These are phyloP conservation scores for Eubasilissa regina DNA, from an alignment of 1,140 invertebrate genomes.

Conservation along the genomic window DNA sequence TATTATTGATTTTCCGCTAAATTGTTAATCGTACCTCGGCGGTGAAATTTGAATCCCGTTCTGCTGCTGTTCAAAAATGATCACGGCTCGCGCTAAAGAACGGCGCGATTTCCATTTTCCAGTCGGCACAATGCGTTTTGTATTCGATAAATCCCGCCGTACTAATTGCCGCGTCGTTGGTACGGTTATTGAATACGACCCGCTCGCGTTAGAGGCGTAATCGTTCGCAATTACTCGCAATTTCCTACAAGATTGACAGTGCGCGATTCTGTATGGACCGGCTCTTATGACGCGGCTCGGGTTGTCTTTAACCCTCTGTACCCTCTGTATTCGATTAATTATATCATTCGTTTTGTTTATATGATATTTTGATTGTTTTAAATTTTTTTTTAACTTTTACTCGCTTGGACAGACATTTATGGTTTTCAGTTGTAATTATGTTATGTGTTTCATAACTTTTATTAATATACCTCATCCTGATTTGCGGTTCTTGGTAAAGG, in stretches of 20 bases:
- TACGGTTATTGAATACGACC: conserved; percentile 10
- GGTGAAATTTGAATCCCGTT: background rate
- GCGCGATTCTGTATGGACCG: background rate
- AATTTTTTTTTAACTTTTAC: too few relatives aligned
- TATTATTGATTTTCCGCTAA: conserved; percentile 4
- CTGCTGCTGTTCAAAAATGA: too few relatives aligned
- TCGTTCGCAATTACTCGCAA: conserved; percentile 27
- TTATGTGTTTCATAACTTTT: too few relatives aligned
- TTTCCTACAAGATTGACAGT: conserved; percentile 32
- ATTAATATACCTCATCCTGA: too few relatives aligned
- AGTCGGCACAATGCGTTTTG: background rate
- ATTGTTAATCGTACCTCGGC: background rate
- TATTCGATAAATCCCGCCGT: background rate
- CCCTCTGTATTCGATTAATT: background rate
- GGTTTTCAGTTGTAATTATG: too few relatives aligned
- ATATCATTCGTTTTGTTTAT: too few relatives aligned
- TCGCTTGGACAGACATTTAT: too few relatives aligned
- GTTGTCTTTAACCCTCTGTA: background rate
- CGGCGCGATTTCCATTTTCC: background rate
- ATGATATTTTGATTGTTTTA: too few relatives aligned
- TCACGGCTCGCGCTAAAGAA: too few relatives aligned
- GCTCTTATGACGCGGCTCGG: conserved; percentile 4
- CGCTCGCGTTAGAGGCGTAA: conserved; percentile 26
- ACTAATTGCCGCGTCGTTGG: background rate
- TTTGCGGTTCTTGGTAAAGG: too few relatives aligned